Evolutionary conservation across 2,113 vertebrate species (phyloP).

Genomic region (Turdus rufiventris): DNA sequence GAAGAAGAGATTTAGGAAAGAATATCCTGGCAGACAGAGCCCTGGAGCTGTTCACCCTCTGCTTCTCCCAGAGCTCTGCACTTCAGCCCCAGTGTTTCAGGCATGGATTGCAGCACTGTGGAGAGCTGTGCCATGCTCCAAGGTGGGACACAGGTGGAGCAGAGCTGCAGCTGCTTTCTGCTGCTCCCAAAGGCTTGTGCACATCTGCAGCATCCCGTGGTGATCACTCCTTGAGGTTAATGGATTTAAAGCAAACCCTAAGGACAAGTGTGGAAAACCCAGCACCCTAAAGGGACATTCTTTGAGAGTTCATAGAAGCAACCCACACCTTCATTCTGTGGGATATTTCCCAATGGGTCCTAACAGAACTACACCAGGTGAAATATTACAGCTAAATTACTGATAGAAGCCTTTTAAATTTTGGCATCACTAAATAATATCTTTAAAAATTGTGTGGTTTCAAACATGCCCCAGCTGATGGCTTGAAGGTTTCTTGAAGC

Average conservation of each 20-base stretch:
- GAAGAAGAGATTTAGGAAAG: background rate
- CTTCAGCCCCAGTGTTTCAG: background rate
- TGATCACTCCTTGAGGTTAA: background rate
- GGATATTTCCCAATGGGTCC: background rate
- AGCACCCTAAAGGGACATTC: rapidly evolving
- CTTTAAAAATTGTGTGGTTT: background rate
- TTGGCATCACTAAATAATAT: background rate
- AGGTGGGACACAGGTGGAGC: background rate
- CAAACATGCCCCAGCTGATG: background rate
- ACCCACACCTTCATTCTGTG: background rate
- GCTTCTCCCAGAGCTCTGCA: background rate
- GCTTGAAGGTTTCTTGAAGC: background rate
- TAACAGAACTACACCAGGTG: background rate
- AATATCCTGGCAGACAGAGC: background rate
- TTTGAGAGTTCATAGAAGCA: background rate
- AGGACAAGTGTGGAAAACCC: background rate
- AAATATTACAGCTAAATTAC: background rate
- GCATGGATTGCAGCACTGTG: background rate
- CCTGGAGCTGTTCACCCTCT: background rate
- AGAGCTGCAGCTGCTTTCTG: background rate
- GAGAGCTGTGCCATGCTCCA: background rate
- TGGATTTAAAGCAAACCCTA: background rate
- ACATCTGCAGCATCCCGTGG: background rate
- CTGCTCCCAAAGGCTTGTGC: background rate
- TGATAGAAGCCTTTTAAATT: background rate